Evolutionary conservation across 2,797 vertebrate genomes (phyloP), one percentile per base, ranked within the genome.

Genomic region (Acipenser ruthenus): DNA sequence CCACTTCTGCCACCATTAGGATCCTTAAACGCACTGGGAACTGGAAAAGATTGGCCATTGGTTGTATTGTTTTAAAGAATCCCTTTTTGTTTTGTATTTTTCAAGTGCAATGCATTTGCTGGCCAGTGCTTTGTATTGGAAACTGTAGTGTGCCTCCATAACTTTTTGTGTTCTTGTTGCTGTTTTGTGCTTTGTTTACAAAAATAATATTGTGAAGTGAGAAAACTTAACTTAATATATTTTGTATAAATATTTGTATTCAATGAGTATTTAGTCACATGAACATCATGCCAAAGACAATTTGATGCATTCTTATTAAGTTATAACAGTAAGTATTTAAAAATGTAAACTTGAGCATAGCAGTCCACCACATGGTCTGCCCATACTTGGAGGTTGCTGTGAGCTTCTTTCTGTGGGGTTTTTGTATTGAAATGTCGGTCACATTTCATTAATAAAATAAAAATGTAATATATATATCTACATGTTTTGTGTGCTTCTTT

Each of bases 171-270:
- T 70, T 71, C 77, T 74, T 81, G 62, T 83, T 90, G 65, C 71
- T 76, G 86, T 86, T 84, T 86, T 67, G 75, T 89, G 90, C 87
- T 84, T 89, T 94, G 94, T 97, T 98, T 96, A 96, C 94, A 96
- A 85, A 87, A 88, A 77, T 64, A 82, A 85, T 89, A 76, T 88
- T 86, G 85, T 79, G 83, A 88, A 85, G 88, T 85, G 87, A 83
- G 78, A 88, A 81, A 88, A 87, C 83, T 92, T 99, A 88, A 87
- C 83, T 92, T 99, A 95, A 99, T 99, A 96, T 97, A 96, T 96
- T 94, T 93, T 89, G 82, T 90, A 86, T 92, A 92, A 85, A 88
- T 90, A 88, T 93, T 89, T 91, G 82, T 89, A 88, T 91, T 92
- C 74, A 87, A 82, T 83, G 77, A 82, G 82, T 70, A 72, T 80